Evolutionary conservation across 2,888 invertebrate genomes (phyloP), one percentile per base, ranked within the genome.

Genomic region (Sarcophaga variegata): DNA sequence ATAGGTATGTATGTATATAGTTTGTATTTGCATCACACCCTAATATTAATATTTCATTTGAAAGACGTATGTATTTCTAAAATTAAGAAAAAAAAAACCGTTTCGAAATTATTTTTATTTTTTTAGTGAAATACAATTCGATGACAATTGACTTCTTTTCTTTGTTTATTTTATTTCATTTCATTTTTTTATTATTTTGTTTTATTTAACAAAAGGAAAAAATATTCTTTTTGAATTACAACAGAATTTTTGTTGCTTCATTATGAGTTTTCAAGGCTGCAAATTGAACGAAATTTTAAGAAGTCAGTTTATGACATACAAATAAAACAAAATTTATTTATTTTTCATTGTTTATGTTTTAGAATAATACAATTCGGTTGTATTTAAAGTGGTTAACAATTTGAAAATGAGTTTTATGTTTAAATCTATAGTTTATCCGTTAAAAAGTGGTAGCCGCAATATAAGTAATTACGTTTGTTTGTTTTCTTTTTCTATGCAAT

Each of bases 121-220:
- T 37, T 37, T 8, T 8, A 10, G 37, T 20, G 5, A 45, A 66
- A 67, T 20, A 45, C 17, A 67, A 45, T 45, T 17, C 10, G 3
- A 62, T 60, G 22, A 67, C 67, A 67, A 45, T 60, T 77, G 22
- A 22, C 37, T 77, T 78, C 60, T 60, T 62, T 78, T 47, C 47
- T 70, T 70, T 62, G 78, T 78, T 62, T 70, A 60, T 59, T 59
- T 17, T 59, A 20, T 14, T 6, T 2, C 2, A 45, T 22, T 17
- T 64, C n/a, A n/a, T 60, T 37, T 10, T 37, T 1, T 37, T 37
- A 8, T 37, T 27, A 25, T 27, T 27, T 27, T 37, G 6, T 8
- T 37, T 37, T 8, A 37, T 37, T 37, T 37, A 37, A 45, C 14
- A 67, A 47, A 78, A 62, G 5, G 37, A 60, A 25, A 49, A 62